Percentiles rank a stretch among this genome's conserved stretches.
Conservation (phyloP, 2,797 vertebrate species). For the Malurus splendens region DNA sequence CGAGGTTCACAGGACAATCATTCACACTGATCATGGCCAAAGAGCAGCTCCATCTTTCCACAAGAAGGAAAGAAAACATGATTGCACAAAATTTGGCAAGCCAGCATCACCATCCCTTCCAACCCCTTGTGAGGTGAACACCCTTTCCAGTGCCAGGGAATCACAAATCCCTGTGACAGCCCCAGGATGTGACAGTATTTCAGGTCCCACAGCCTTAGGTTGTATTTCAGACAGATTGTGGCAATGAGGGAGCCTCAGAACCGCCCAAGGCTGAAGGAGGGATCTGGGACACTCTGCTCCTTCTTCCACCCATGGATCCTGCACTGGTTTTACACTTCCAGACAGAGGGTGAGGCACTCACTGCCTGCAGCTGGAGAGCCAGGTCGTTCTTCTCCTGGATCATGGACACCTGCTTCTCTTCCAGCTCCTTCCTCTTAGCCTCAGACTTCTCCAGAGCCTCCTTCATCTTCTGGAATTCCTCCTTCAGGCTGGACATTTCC, state of each 20-base stretch:
- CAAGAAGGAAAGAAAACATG: not conserved
- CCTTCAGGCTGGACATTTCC: constrained; percentile 74
- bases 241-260: not conserved
- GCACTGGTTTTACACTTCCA: not conserved
- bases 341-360: constrained; percentile 46
- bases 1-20: not conserved
- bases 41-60: not conserved
- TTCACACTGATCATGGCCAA: not conserved
- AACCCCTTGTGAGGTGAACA: not conserved
- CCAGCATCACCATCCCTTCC: not conserved
- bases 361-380: constrained; percentile 88
- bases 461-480: constrained; percentile 75
- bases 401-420: constrained; percentile 89
- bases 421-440: constrained; percentile 86
- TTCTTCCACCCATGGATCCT: not conserved
- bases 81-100: not conserved
- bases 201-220: not conserved
- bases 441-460: constrained; percentile 82
- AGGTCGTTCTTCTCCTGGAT: constrained; percentile 89
- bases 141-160: not conserved
- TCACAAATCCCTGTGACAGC: not conserved
- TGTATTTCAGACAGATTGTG: not conserved
- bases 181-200: not conserved
- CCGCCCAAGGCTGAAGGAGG: not conserved
- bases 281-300: not conserved